Evolutionary conservation across 2,888 invertebrate species (phyloP).

Genomic region (Synergus japonicus): DNA sequence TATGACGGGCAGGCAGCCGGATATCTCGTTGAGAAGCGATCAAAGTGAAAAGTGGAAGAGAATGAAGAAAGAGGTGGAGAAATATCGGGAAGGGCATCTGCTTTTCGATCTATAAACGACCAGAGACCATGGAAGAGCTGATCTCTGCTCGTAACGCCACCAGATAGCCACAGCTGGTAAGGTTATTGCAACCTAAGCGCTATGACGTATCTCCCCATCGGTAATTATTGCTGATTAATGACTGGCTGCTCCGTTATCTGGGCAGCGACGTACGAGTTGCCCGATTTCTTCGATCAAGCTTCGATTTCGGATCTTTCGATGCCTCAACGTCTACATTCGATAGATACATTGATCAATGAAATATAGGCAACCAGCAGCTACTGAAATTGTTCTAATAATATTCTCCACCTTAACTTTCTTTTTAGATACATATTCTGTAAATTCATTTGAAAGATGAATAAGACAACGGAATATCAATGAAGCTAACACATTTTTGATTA

Average conservation of each 20-base stretch:
- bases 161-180: constrained; percentile 52
- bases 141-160: constrained; percentile 47
- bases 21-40: constrained; percentile 29
- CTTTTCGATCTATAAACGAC: constrained; percentile 53
- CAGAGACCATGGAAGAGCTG: constrained; percentile 25
- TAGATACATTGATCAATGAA: constrained; percentile 4
- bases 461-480: no score
- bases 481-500: no score
- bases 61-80: constrained; percentile 53
- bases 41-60: constrained; percentile 44
- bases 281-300: constrained; percentile 57
- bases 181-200: constrained; percentile 58
- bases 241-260: constrained; percentile 62
- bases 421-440: background rate
- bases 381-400: constrained; percentile 24
- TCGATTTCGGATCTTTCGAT: constrained; percentile 53
- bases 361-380: constrained; percentile 31
- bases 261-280: constrained; percentile 51
- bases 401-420: background rate
- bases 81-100: constrained; percentile 57
- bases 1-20: constrained; percentile 23
- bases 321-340: constrained; percentile 47
- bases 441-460: no score
- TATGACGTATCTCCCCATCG: constrained; percentile 67
- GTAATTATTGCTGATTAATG: constrained; percentile 72